Percentiles rank a stretch among this genome's conserved stretches.
phyloP scores from a whole-genome alignment of 2,113 vertebrate species.

The Lonchura striata region DNA sequence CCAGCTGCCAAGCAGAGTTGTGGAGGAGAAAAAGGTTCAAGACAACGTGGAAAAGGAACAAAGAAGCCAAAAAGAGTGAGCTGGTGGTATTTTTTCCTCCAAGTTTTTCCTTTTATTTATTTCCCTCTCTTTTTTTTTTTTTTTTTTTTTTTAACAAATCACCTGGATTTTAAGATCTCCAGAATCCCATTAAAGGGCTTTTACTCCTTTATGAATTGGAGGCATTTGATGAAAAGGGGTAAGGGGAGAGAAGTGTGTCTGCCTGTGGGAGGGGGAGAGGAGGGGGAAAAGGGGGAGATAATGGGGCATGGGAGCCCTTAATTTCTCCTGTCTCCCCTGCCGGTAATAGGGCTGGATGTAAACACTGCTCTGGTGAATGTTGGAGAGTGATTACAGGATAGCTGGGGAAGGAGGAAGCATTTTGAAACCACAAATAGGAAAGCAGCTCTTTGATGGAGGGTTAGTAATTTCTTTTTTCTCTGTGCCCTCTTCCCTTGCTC shows the following conservation, averaged over 20 bases:
- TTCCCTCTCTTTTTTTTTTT: background rate
- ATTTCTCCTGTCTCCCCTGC: conserved; percentile 72
- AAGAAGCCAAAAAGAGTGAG: conserved; percentile 44
- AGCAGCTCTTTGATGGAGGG: conserved; percentile 73
- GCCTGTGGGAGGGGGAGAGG: conserved; percentile 44
- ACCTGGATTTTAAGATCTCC: conserved; percentile 76
- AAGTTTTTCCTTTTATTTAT: background rate
- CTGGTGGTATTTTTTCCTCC: conserved; percentile 44
- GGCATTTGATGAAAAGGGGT: conserved; percentile 68
- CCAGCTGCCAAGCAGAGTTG: conserved; percentile 46
- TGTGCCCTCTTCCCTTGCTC: background rate
- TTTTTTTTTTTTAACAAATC: conserved; percentile 72
- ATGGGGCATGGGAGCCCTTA: conserved; percentile 69
- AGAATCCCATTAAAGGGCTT: conserved; percentile 76
- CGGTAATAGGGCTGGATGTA: conserved; percentile 78
- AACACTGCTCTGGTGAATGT: conserved; percentile 71
- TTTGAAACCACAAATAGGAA: conserved; percentile 72
- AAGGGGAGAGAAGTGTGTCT: conserved; percentile 53
- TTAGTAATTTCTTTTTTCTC: conserved; percentile 53
- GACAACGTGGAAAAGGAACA: conserved; percentile 61
- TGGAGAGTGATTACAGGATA: conserved; percentile 73
- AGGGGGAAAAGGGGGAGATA: conserved; percentile 59
- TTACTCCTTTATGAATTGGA: conserved; percentile 72
- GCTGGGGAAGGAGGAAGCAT: conserved; percentile 66
- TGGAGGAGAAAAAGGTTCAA: conserved; percentile 44